A percentile compares a stretch with the other conserved stretches of the same genome.
Evolutionary conservation across 2,797 vertebrate genomes (phyloP).

Genomic region (Pipistrellus nathusii): DNA sequence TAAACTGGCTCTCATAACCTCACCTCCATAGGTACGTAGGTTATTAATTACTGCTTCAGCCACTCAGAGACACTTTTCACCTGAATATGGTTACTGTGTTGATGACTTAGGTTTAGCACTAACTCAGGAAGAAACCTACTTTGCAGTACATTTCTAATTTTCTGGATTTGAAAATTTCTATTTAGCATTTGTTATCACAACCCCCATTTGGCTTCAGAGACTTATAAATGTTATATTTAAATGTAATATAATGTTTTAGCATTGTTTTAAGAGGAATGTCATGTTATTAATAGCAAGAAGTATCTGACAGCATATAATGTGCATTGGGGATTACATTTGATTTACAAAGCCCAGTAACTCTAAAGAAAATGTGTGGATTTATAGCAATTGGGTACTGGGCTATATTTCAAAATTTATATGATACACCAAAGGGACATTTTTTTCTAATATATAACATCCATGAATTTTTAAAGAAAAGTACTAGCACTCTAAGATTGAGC

Average conservation of each 20-base stretch:
- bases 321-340: not conserved
- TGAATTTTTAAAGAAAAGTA: conserved; percentile 66
- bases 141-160: not conserved
- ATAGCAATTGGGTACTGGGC: conserved; percentile 20
- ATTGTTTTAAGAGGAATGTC: conserved; percentile 1
- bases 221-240: not conserved
- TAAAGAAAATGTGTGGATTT: conserved; percentile 70
- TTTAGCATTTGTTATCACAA: not conserved
- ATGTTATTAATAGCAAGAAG: conserved; percentile 24
- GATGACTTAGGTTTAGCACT: not conserved
- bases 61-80: not conserved
- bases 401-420: conserved; percentile 69
- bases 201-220: not conserved
- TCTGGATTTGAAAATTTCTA: not conserved
- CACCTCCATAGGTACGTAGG: not conserved
- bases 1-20: not conserved
- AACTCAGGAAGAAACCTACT: not conserved
- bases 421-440: conserved; percentile 45
- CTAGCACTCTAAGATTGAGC: conserved; percentile 47
- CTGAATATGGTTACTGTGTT: not conserved
- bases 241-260: not conserved
- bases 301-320: conserved; percentile 35
- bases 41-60: not conserved
- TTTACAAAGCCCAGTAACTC: conserved; percentile 53
- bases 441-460: conserved; percentile 47